Conservation (phyloP, 2,797 vertebrate species). For the Poecile montanus region DNA sequence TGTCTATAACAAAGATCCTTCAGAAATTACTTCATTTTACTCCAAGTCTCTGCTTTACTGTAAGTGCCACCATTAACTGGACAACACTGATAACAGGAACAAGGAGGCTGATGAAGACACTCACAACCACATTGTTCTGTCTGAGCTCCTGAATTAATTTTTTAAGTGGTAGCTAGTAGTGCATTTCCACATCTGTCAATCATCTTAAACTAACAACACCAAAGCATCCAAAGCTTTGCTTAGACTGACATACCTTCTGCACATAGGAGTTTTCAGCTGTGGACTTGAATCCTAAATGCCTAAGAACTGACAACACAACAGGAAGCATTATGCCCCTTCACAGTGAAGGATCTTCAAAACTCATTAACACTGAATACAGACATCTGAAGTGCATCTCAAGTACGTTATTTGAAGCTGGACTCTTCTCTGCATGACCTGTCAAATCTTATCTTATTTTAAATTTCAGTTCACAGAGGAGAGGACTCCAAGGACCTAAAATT, state of each 20-base stretch:
- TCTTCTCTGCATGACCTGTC: constrained; percentile 52
- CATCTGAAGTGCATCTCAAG: constrained; percentile 59
- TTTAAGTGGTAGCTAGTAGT: background rate
- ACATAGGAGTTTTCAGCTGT: background rate
- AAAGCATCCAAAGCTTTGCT: background rate
- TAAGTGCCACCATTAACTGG: background rate
- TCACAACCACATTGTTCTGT: background rate
- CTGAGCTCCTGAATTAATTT: background rate
- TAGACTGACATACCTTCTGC: constrained; percentile 33
- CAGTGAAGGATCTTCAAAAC: constrained; percentile 55
- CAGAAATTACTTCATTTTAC: background rate
- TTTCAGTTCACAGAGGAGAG: constrained; percentile 31
- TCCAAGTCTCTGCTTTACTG: background rate
- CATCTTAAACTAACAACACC: background rate
- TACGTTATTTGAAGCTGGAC: constrained; percentile 45
- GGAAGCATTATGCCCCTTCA: constrained; percentile 40
- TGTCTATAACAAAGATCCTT: background rate
- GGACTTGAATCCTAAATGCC: constrained; percentile 28
- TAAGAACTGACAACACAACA: constrained; percentile 51
- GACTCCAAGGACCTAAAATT: constrained; percentile 53
- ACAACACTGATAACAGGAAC: background rate
- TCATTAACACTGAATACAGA: constrained; percentile 59
- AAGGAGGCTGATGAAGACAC: background rate
- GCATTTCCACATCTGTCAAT: constrained; percentile 42
- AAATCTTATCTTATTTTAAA: constrained; percentile 56